These are phyloP conservation scores for Struthio camelus DNA, from an alignment of 2,113 vertebrate species.

Conservation along the genomic window DNA sequence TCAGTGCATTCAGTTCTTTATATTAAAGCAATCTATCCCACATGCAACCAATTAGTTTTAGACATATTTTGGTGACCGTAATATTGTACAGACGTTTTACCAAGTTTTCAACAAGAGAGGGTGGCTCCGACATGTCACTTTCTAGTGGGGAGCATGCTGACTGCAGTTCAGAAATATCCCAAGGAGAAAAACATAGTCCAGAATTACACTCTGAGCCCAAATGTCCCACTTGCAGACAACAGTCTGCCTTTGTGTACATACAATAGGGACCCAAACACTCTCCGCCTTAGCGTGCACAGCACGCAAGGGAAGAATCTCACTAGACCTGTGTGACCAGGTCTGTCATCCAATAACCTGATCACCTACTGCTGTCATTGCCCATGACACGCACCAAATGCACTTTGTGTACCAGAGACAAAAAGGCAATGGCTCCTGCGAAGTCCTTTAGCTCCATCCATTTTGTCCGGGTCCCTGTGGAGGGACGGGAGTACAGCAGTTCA, in stretches of 20 bases:
- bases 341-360: slow-evolving; percentile 23
- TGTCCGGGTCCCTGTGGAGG: neutral
- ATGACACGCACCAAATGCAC: neutral
- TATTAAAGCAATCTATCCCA: slow-evolving; percentile 36
- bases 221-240: slow-evolving; percentile 16
- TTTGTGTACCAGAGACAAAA: neutral
- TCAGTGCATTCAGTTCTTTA: slow-evolving; percentile 45
- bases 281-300: neutral
- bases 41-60: slow-evolving; percentile 46
- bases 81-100: slow-evolving; percentile 14
- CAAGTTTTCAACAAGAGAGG: slow-evolving; percentile 56
- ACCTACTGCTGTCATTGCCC: neutral
- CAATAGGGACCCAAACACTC: neutral
- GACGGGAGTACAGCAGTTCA: neutral
- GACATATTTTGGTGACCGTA: slow-evolving; percentile 31
- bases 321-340: slow-evolving; percentile 48
- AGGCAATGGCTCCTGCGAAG: neutral
- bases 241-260: slow-evolving; percentile 3
- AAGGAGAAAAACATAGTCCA: slow-evolving; percentile 31
- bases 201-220: neutral
- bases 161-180: slow-evolving; percentile 38
- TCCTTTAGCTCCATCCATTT: neutral
- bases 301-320: slow-evolving; percentile 32
- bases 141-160: slow-evolving; percentile 25
- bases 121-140: slow-evolving; percentile 53